A percentile compares a stretch with the other conserved stretches of the same genome.
phyloP scores from a whole-genome alignment of 2,797 vertebrate species.

The Cynodonichthys magdalenae region DNA sequence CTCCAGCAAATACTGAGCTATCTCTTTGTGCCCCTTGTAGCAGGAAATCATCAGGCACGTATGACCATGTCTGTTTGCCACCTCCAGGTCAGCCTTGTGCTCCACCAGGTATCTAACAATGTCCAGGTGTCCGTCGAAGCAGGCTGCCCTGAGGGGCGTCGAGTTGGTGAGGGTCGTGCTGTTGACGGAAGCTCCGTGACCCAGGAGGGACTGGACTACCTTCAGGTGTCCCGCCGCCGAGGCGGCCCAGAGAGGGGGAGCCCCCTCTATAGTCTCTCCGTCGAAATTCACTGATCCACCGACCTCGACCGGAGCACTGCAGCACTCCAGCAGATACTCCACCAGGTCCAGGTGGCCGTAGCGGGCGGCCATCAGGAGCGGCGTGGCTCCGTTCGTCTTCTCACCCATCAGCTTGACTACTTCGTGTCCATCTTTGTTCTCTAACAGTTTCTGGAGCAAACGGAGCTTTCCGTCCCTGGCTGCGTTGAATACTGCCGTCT shows the following conservation, averaged over 20 bases:
- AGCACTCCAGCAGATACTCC: slow-evolving; percentile 94
- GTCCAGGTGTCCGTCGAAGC: slow-evolving; percentile 97
- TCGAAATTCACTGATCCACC: slow-evolving; percentile 98
- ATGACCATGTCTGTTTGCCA: slow-evolving; percentile 97
- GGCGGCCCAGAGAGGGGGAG: slow-evolving; percentile 95
- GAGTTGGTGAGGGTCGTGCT: slow-evolving; percentile 98
- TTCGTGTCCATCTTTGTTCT: slow-evolving; percentile 93
- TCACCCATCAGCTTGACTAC: slow-evolving; percentile 91
- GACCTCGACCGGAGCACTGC: slow-evolving; percentile 90
- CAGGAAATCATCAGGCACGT: slow-evolving; percentile 99
- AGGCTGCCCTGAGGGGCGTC: slow-evolving; percentile 93
- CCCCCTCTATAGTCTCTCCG: slow-evolving; percentile 97
- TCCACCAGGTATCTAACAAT: slow-evolving; percentile 97
- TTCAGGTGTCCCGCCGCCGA: slow-evolving; percentile 95
- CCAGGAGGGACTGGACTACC: slow-evolving; percentile 94
- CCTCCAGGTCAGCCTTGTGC: slow-evolving; percentile 96
- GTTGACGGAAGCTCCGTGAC: slow-evolving; percentile 96
- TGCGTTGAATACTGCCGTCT: slow-evolving; percentile 96
- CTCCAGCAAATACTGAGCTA: slow-evolving; percentile 95
- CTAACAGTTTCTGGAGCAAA: slow-evolving; percentile 94
- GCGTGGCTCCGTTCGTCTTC: slow-evolving; percentile 95
- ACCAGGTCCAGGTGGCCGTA: slow-evolving; percentile 97
- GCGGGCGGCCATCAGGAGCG: slow-evolving; percentile 92
- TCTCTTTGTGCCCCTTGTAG: slow-evolving; percentile 98
- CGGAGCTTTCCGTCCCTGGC: slow-evolving; percentile 97